These are phyloP conservation scores for Drosophila planitibia DNA, from an alignment of 2,888 invertebrate genomes.

Conservation along the genomic window DNA sequence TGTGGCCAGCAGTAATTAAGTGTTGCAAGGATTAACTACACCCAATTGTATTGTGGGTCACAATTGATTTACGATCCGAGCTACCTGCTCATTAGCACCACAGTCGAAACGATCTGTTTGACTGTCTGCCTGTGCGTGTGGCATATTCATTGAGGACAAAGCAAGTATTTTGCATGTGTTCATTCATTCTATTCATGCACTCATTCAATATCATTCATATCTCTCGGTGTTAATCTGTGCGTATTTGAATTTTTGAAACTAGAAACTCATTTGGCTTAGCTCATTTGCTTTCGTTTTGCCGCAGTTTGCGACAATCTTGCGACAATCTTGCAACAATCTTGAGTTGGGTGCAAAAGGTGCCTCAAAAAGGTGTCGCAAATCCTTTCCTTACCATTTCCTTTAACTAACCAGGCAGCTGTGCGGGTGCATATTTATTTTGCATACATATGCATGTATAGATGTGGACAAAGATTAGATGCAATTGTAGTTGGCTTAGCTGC, in stretches of 20 bases:
- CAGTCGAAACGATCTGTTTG: constrained; percentile 8
- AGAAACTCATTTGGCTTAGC: constrained; percentile 56
- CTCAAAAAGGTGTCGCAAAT: constrained; percentile 56
- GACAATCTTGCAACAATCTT: constrained; percentile 60
- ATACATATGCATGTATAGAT: constrained; percentile 9
- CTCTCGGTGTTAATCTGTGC: constrained; percentile 27
- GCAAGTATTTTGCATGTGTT: constrained; percentile 22
- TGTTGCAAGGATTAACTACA: constrained; percentile 71
- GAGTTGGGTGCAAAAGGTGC: constrained; percentile 5
- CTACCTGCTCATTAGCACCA: constrained; percentile 68
- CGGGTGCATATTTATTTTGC: constrained; percentile 26
- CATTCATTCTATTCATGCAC: constrained; percentile 19
- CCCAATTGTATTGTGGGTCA: constrained; percentile 31
- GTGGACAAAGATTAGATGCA: constrained; percentile 21
- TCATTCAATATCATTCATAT: constrained; percentile 24
- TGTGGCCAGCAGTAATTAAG: constrained; percentile 62
- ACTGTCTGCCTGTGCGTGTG: constrained; percentile 46
- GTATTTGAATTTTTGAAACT: constrained; percentile 56
- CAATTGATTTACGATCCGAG: constrained; percentile 53
- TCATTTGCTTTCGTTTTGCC: constrained; percentile 63
- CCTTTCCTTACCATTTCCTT: constrained; percentile 24
- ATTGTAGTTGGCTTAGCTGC: constrained; percentile 26
- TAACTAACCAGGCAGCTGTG: constrained; percentile 42
- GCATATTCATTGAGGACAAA: constrained; percentile 31
- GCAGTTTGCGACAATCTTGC: constrained; percentile 55